Percentiles rank a stretch among this genome's conserved stretches.
phyloP scores from a whole-genome alignment of 2,113 vertebrate species.

The Syrmaticus mikado region DNA sequence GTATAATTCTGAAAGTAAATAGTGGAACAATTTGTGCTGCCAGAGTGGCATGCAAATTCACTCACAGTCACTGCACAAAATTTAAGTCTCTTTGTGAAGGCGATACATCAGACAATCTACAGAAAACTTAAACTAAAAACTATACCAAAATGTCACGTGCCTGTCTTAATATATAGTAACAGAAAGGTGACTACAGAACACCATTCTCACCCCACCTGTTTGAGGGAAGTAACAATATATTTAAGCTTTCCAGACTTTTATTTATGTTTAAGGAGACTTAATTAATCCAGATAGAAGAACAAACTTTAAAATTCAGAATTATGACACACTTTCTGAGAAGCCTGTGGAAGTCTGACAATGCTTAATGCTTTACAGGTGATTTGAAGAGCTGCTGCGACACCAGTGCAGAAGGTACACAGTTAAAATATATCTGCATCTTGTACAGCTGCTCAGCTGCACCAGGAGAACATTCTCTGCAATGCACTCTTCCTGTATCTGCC shows the following conservation, averaged over 20 bases:
- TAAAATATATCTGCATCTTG: background rate
- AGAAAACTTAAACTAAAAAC: background rate
- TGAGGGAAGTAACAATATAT: background rate
- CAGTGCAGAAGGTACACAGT: background rate
- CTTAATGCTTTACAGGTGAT: background rate
- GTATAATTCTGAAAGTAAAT: background rate
- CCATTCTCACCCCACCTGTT: background rate
- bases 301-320: background rate
- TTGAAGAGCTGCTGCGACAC: background rate
- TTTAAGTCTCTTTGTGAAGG: background rate
- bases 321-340: background rate
- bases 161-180: background rate
- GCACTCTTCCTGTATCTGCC: background rate
- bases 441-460: background rate
- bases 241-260: background rate
- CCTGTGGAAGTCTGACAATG: background rate
- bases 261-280: background rate
- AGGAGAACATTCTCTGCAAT: background rate
- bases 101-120: background rate
- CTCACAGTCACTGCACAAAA: background rate
- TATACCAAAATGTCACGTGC: background rate
- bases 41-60: background rate
- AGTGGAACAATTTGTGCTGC: background rate
- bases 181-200: background rate
- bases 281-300: background rate